phyloP scores from a whole-genome alignment of 2,888 invertebrate genomes.

The Octonoba sinensis region DNA sequence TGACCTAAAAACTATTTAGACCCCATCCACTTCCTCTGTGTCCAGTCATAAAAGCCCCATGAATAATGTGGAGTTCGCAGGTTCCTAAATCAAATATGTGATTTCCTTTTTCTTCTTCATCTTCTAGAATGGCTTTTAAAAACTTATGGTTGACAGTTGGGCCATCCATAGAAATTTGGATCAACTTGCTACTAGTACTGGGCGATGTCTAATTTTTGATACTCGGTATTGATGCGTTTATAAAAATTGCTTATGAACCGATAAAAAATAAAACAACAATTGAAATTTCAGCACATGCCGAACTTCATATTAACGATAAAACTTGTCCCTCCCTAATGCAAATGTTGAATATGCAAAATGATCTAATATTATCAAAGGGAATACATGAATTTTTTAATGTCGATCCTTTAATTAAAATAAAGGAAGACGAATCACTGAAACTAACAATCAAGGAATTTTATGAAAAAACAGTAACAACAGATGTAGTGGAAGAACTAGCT shows the following conservation, averaged over 20 bases:
- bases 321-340: not conserved
- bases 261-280: not conserved
- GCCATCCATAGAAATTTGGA: too few species aligned
- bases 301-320: not conserved
- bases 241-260: slow-evolving; percentile 6
- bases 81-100: too few species aligned
- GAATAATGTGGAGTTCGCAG: too few species aligned
- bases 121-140: too few species aligned
- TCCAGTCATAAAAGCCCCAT: too few species aligned
- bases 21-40: too few species aligned
- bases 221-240: too few species aligned
- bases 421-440: not conserved
- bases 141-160: too few species aligned
- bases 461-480: not conserved
- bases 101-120: too few species aligned
- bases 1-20: too few species aligned
- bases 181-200: too few species aligned
- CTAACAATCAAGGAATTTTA: slow-evolving; percentile 4
- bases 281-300: not conserved
- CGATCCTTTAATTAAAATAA: not conserved
- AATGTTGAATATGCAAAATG: not conserved
- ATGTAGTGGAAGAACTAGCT: not conserved
- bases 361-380: not conserved
- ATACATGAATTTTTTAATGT: not conserved
- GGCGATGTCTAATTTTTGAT: too few species aligned